These are phyloP conservation scores for Rhadina sibilatrix DNA, from an alignment of 2,113 vertebrate genomes.

Conservation along the genomic window DNA sequence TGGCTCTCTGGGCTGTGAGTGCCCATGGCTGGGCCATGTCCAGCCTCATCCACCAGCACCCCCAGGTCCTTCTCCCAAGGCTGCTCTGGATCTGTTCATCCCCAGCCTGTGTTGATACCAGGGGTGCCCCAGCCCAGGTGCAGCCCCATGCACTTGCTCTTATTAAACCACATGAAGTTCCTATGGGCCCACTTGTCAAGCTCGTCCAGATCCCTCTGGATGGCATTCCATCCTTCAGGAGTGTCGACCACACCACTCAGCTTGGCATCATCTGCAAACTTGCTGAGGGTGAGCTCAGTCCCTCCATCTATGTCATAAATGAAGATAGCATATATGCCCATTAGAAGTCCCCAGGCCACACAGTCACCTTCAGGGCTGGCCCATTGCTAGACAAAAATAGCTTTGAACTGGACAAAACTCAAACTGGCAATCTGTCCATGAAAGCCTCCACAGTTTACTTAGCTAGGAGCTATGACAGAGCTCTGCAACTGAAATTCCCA, in stretches of 20 bases:
- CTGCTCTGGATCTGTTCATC: not conserved
- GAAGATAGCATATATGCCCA: rapidly evolving
- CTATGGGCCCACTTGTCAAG: not conserved
- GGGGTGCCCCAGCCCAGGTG: not conserved
- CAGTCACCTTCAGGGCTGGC: not conserved
- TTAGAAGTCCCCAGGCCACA: not conserved
- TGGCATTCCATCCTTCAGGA: not conserved
- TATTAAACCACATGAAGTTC: not conserved
- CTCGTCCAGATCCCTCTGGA: not conserved
- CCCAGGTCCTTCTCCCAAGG: not conserved
- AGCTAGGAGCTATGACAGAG: not conserved
- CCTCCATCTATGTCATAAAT: not conserved
- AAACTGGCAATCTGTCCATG: not conserved
- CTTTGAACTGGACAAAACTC: not conserved
- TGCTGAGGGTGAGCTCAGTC: no score
- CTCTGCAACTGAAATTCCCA: not conserved
- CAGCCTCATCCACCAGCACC: not conserved
- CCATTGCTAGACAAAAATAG: not conserved
- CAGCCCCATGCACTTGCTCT: not conserved
- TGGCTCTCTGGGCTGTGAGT: not conserved
- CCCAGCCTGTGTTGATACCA: not conserved
- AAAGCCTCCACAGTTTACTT: not conserved
- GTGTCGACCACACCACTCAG: not conserved
- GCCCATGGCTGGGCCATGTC: not conserved
- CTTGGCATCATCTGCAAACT: not conserved